These are phyloP conservation scores for Cyclargus thomasi DNA, from an alignment of 1,140 invertebrate species.

Conservation along the genomic window DNA sequence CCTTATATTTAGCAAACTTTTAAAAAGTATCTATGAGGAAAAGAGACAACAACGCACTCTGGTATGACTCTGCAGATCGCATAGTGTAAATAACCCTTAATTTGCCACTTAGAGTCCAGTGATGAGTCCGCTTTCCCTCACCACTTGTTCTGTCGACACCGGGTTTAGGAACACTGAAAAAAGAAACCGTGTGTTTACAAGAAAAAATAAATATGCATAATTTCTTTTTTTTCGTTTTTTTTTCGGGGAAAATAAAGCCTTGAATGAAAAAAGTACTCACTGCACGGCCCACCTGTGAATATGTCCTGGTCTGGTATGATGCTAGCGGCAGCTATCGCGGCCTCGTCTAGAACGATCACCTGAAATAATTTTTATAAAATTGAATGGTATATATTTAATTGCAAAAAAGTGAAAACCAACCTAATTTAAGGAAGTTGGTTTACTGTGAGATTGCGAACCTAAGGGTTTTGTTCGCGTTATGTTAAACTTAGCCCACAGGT, in stretches of 20 bases:
- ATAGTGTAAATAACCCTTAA: conserved; percentile 17
- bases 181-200: neutral
- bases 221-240: too few relatives aligned
- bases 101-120: conserved; percentile 33
- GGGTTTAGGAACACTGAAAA: conserved; percentile 71
- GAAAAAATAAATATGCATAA: too few relatives aligned
- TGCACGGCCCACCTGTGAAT: conserved; percentile 54
- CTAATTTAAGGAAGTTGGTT: too few relatives aligned
- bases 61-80: neutral
- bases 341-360: conserved; percentile 69
- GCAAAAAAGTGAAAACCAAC: too few relatives aligned
- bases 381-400: too few relatives aligned
- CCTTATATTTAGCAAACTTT: too few relatives aligned
- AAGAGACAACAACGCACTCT: too few relatives aligned
- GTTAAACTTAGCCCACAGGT: too few relatives aligned
- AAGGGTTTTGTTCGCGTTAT: too few relatives aligned
- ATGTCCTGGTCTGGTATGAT: conserved; percentile 67
- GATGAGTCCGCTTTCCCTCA: conserved; percentile 67
- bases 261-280: conserved; percentile 37
- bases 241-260: too few relatives aligned
- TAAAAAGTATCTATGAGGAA: too few relatives aligned
- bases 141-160: conserved; percentile 69
- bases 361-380: conserved; percentile 21
- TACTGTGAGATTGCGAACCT: too few relatives aligned
- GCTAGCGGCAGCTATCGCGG: conserved; percentile 68